phyloP scores from a whole-genome alignment of 2,113 vertebrate species.

The Mustela lutreola region DNA sequence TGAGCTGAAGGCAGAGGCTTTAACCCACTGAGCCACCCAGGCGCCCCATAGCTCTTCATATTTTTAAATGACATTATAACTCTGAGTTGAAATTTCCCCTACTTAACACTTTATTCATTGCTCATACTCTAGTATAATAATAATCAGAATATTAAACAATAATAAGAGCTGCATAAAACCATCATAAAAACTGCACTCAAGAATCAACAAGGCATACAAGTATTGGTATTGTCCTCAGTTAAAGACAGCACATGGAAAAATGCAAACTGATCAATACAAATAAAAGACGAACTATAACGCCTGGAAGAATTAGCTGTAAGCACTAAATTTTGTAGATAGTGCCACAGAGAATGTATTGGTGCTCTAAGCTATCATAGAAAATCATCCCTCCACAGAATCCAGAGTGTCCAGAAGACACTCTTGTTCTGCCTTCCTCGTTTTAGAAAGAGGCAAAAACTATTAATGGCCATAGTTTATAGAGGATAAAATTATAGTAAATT shows the following conservation, averaged over 20 bases:
- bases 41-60: not conserved
- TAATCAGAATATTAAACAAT: constrained; percentile 7
- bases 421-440: not conserved
- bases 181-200: not conserved
- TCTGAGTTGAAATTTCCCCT: not conserved
- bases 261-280: constrained; percentile 25
- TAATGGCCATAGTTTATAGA: not conserved
- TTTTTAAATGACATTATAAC: constrained; percentile 22
- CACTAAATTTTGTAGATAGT: not conserved
- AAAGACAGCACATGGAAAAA: constrained; percentile 14
- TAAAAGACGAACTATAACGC: constrained; percentile 16
- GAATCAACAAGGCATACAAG: constrained; percentile 35
- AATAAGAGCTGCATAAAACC: not conserved
- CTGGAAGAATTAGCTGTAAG: not conserved
- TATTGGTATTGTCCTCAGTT: not conserved
- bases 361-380: not conserved
- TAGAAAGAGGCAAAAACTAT: not conserved
- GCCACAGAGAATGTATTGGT: not conserved
- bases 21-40: too few relatives aligned
- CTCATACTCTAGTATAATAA: not conserved
- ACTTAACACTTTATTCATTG: not conserved
- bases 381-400: not conserved
- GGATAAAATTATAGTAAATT: not conserved
- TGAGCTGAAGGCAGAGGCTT: too few relatives aligned
- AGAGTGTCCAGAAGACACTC: not conserved